Conservation (phyloP, 2,113 vertebrate species). For the Plecturocebus donacophilus region DNA sequence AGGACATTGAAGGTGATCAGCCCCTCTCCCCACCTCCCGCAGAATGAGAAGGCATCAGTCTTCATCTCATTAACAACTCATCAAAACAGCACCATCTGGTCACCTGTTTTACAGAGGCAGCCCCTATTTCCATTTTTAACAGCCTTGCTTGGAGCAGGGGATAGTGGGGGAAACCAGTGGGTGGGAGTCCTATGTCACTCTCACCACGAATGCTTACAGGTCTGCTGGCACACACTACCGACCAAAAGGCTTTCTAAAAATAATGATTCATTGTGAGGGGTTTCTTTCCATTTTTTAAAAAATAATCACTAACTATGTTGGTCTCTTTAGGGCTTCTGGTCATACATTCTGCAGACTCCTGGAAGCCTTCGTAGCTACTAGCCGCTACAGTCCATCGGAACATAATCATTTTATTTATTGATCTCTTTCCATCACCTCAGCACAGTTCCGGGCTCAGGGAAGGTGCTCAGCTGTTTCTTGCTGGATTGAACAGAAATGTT, state of each 20-base stretch:
- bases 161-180: accelerated
- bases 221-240: not conserved
- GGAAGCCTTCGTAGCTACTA: not conserved
- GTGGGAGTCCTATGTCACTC: accelerated
- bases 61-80: not conserved
- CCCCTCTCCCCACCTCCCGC: accelerated
- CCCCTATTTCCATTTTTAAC: no score
- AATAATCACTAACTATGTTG: not conserved
- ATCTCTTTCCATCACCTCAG: not conserved
- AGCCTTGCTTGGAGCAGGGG: not conserved
- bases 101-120: not conserved
- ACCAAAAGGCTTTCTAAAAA: not conserved
- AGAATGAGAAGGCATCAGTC: not conserved
- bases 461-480: not conserved
- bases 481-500: not conserved
- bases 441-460: not conserved
- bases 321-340: not conserved
- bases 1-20: accelerated
- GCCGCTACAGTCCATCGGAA: no score
- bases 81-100: not conserved
- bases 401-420: not conserved
- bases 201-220: accelerated
- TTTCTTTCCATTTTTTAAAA: not conserved
- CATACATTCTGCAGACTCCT: not conserved
- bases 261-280: not conserved